A percentile compares a stretch with the other conserved stretches of the same genome.
Evolutionary conservation across 2,113 vertebrate species (phyloP).

Genomic region (Gallinago paraguaiae): DNA sequence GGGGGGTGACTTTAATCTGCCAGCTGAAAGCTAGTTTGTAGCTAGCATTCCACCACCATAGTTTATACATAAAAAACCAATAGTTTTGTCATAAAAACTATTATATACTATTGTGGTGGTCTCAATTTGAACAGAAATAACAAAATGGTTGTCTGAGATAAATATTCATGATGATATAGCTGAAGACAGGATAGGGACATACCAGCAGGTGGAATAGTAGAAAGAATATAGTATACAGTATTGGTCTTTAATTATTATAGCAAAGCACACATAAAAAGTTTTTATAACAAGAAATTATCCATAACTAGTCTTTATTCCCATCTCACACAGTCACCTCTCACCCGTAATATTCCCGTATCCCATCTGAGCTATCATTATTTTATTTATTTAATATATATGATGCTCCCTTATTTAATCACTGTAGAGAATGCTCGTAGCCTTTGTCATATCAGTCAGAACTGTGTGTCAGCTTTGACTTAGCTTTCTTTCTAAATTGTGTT

Average conservation of each 20-base stretch:
- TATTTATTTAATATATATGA: not conserved
- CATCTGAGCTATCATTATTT: not conserved
- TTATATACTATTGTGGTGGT: not conserved
- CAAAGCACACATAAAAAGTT: not conserved
- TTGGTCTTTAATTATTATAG: not conserved
- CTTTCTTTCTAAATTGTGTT: not conserved
- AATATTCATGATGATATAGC: not conserved
- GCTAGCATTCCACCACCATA: not conserved
- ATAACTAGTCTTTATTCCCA: not conserved
- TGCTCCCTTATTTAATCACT: not conserved
- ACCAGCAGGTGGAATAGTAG: not conserved
- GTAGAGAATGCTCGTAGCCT: not conserved
- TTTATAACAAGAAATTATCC: not conserved
- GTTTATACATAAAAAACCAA: not conserved
- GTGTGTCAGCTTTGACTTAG: conserved; percentile 22
- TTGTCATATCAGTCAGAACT: conserved; percentile 28
- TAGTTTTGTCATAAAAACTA: not conserved
- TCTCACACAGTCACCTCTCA: not conserved
- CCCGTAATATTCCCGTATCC: not conserved
- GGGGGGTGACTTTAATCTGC: not conserved
- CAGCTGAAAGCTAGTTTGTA: not conserved
- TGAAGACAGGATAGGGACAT: not conserved
- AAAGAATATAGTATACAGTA: not conserved
- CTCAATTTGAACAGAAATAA: not conserved
- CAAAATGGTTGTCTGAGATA: not conserved